Evolutionary conservation across 2,113 vertebrate genomes (phyloP).

Genomic region (Gopherus flavomarginatus): DNA sequence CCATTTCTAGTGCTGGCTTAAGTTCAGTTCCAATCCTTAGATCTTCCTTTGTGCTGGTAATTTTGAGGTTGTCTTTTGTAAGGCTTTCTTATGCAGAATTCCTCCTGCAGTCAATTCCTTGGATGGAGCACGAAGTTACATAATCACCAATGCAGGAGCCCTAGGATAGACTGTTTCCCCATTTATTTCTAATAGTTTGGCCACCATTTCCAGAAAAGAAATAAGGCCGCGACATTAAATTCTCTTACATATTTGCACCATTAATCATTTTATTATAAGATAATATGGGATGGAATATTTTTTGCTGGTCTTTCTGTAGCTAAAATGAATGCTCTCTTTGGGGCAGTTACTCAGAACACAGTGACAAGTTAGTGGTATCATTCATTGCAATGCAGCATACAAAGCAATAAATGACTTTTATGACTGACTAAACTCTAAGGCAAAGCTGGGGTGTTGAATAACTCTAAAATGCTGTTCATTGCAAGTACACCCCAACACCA

Average conservation of each 20-base stretch:
- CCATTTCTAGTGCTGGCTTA: not conserved
- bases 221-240: not conserved
- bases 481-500: not conserved
- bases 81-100: not conserved
- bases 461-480: constrained; percentile 6
- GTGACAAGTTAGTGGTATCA: not conserved
- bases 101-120: not conserved
- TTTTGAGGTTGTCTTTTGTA: not conserved
- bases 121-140: not conserved
- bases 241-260: not conserved
- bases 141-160: not conserved
- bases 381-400: not conserved
- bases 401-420: not conserved
- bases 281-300: not conserved
- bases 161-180: not conserved
- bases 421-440: constrained; percentile 9
- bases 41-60: not conserved
- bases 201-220: not conserved
- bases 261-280: not conserved
- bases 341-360: not conserved
- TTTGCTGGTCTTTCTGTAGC: not conserved
- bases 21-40: not conserved
- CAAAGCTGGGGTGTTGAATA: not conserved
- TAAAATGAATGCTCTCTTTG: not conserved
- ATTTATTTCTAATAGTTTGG: not conserved